Conservation (phyloP, 2,888 invertebrate genomes). For the Spilosoma lubricipeda region DNA sequence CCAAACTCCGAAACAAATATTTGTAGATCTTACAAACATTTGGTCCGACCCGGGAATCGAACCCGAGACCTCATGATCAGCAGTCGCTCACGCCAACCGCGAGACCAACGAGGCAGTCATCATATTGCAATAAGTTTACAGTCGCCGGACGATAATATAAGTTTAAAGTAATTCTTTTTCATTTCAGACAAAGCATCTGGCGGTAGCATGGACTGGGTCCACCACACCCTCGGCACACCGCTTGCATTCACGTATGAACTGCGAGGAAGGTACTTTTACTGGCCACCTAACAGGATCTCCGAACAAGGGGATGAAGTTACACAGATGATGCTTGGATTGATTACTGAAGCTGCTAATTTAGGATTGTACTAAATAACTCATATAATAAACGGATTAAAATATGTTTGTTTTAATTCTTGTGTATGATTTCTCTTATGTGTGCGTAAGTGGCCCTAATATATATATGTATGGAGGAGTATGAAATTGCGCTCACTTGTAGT, state of each 20-base stretch:
- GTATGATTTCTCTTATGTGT: not conserved
- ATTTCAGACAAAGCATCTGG: constrained; percentile 84
- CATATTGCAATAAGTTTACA: too few relatives aligned
- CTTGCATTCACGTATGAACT: constrained; percentile 89
- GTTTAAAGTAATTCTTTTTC: not conserved
- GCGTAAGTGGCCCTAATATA: not conserved
- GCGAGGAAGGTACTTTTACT: constrained; percentile 88
- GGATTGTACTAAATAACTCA: constrained; percentile 69
- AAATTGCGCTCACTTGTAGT: too few relatives aligned
- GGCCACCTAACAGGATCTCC: constrained; percentile 89
- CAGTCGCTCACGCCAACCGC: too few relatives aligned
- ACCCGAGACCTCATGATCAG: too few relatives aligned
- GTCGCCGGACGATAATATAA: not conserved
- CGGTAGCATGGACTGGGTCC: constrained; percentile 88
- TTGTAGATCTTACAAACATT: too few relatives aligned
- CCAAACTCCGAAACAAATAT: too few relatives aligned
- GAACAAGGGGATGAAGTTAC: constrained; percentile 89
- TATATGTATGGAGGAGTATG: too few relatives aligned
- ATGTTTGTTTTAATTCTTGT: not conserved
- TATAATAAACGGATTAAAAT: not conserved
- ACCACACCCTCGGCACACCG: constrained; percentile 81
- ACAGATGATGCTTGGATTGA: constrained; percentile 86
- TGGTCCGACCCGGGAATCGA: too few relatives aligned
- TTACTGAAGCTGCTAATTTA: constrained; percentile 76
- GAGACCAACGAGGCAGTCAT: too few relatives aligned